Conservation (phyloP, 2,797 vertebrate species). For the Microctenopoma lineatum region DNA sequence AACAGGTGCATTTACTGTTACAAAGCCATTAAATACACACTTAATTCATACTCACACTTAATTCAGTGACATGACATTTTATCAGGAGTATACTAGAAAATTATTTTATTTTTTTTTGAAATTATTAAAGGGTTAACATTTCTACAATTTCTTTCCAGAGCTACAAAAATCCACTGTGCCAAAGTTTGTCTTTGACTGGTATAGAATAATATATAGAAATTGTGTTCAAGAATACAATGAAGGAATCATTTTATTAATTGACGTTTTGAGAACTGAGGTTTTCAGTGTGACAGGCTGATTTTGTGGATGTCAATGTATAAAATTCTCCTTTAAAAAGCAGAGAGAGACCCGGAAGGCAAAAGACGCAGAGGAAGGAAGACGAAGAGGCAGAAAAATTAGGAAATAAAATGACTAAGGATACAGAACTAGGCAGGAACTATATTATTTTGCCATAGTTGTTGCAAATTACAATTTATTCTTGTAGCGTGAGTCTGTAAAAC, state of each 20-base stretch:
- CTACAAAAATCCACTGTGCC: background rate
- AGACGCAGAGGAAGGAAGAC: background rate
- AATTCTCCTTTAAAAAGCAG: constrained; percentile 3
- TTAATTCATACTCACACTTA: background rate
- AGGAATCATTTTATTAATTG: too few species aligned
- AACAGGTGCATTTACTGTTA: constrained; percentile 81
- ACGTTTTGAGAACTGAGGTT: background rate
- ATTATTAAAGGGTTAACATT: background rate
- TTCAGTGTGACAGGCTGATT: background rate
- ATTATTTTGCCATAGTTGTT: constrained; percentile 53
- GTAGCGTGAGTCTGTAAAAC: constrained; percentile 64
- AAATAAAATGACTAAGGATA: constrained; percentile 22
- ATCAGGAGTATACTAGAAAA: background rate
- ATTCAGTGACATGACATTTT: background rate
- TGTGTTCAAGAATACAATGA: too few species aligned
- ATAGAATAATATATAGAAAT: too few species aligned
- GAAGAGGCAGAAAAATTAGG: constrained; percentile 19
- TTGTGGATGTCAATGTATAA: background rate
- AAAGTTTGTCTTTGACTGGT: background rate
- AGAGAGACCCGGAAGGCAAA: background rate
- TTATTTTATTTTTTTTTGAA: background rate
- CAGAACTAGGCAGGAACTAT: constrained; percentile 36
- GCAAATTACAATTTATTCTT: constrained; percentile 57
- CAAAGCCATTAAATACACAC: constrained; percentile 20
- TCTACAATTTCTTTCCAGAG: background rate